phyloP scores from a whole-genome alignment of 2,797 vertebrate species.

The Numenius phaeopus region DNA sequence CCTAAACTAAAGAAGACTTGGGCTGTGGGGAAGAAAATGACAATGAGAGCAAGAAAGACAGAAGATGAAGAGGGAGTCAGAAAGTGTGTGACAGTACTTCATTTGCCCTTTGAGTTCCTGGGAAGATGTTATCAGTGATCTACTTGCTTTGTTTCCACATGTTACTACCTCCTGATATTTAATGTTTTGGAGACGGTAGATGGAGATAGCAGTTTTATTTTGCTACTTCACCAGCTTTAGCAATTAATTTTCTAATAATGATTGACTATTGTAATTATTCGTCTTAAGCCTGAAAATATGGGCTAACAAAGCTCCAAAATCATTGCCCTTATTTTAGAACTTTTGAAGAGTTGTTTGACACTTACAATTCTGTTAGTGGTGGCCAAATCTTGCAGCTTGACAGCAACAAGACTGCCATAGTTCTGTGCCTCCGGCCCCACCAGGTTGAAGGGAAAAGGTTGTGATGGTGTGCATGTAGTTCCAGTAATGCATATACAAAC shows the following conservation, averaged over 20 bases:
- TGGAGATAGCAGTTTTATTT: not conserved
- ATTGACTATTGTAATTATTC: not conserved
- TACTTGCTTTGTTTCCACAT: not conserved
- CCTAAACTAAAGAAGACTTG: not conserved
- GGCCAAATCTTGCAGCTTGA: not conserved
- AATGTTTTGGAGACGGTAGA: not conserved
- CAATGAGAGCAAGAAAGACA: not conserved
- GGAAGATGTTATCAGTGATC: not conserved
- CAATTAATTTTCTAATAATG: not conserved
- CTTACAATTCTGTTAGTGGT: fast-evolving
- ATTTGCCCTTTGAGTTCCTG: not conserved
- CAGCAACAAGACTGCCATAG: not conserved
- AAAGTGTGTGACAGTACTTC: not conserved
- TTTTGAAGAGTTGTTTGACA: not conserved
- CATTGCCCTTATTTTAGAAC: not conserved
- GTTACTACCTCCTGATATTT: not conserved
- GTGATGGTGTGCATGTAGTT: not conserved
- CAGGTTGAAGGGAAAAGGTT: not conserved
- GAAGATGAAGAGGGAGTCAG: not conserved
- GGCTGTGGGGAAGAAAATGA: not conserved
- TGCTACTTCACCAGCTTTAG: not conserved
- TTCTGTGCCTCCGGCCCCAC: fast-evolving
- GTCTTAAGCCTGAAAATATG: not conserved
- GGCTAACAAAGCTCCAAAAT: not conserved
- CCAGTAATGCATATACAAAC: not conserved